Conservation (phyloP, 2,888 invertebrate genomes). For the Tanypteryx hageni region DNA sequence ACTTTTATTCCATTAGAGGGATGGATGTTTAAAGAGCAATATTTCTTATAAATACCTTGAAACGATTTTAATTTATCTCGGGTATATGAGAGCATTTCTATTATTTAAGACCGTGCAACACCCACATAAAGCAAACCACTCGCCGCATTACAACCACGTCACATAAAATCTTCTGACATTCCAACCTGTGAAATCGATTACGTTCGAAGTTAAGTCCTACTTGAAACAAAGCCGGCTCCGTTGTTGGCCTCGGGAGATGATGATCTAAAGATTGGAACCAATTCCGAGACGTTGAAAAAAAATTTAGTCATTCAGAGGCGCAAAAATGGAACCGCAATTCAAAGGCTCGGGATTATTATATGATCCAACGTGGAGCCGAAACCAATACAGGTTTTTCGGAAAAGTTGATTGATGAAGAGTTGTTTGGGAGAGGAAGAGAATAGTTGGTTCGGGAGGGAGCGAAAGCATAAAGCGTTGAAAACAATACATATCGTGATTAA, state of each 20-base stretch:
- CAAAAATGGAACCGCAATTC: not conserved
- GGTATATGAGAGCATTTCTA: no score
- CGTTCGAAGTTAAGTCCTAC: not conserved
- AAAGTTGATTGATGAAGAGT: not conserved
- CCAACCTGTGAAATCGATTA: not conserved
- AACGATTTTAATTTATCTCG: no score
- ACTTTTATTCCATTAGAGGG: no score
- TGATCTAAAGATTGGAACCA: slow-evolving; percentile 21
- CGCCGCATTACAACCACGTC: not conserved
- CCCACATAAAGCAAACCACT: not conserved
- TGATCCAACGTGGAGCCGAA: not conserved
- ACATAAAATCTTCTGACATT: not conserved
- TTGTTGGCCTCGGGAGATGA: not conserved
- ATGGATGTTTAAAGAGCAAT: no score
- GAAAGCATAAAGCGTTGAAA: not conserved
- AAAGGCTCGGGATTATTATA: slow-evolving; percentile 17
- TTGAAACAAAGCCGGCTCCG: not conserved
- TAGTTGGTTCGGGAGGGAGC: not conserved
- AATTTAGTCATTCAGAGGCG: slow-evolving; percentile 20
- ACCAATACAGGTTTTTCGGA: slow-evolving; percentile 17
- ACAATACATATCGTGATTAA: slow-evolving; percentile 44
- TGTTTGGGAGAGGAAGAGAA: not conserved
- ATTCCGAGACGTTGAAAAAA: not conserved
- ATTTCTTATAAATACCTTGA: no score
- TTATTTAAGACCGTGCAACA: not conserved